phyloP scores from a whole-genome alignment of 2,797 vertebrate genomes.

The Acropternis orthonyx region DNA sequence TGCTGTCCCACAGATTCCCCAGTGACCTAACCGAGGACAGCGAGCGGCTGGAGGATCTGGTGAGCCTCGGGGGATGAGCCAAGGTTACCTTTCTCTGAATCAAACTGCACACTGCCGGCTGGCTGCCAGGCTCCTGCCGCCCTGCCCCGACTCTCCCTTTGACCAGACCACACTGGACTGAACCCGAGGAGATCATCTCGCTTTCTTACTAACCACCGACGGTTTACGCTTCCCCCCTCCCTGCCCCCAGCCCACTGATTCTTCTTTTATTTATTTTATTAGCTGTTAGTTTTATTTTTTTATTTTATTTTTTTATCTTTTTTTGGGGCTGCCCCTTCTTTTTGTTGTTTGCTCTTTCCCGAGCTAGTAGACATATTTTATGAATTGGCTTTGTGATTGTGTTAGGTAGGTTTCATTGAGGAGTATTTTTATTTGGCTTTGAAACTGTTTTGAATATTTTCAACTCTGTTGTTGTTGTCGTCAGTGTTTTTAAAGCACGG shows the following conservation, averaged over 20 bases:
- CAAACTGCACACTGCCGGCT: constrained; percentile 73
- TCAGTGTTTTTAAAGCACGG: constrained; percentile 70
- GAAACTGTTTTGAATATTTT: constrained; percentile 71
- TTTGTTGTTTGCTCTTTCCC: constrained; percentile 69
- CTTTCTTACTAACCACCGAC: constrained; percentile 76
- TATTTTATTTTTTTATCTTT: constrained; percentile 73
- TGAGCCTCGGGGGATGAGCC: constrained; percentile 76
- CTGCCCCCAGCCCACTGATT: constrained; percentile 38
- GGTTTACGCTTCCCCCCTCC: constrained; percentile 69
- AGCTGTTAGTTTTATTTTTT: constrained; percentile 74
- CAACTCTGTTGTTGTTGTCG: constrained; percentile 69
- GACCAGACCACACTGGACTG: constrained; percentile 75
- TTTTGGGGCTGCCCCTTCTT: constrained; percentile 45
- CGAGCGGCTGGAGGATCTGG: constrained; percentile 73
- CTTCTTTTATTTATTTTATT: constrained; percentile 83
- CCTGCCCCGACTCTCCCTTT: constrained; percentile 63
- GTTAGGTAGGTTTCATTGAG: constrained; percentile 74
- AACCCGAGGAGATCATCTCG: constrained; percentile 70
- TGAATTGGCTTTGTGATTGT: constrained; percentile 75
- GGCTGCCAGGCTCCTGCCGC: constrained; percentile 72
- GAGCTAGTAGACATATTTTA: constrained; percentile 69
- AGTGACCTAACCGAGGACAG: constrained; percentile 73
- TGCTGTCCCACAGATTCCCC: constrained; percentile 59
- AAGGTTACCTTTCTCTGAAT: constrained; percentile 67
- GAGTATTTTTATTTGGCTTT: constrained; percentile 75